Conservation (phyloP, 2,888 invertebrate species). For the Cheilosia urbana region DNA sequence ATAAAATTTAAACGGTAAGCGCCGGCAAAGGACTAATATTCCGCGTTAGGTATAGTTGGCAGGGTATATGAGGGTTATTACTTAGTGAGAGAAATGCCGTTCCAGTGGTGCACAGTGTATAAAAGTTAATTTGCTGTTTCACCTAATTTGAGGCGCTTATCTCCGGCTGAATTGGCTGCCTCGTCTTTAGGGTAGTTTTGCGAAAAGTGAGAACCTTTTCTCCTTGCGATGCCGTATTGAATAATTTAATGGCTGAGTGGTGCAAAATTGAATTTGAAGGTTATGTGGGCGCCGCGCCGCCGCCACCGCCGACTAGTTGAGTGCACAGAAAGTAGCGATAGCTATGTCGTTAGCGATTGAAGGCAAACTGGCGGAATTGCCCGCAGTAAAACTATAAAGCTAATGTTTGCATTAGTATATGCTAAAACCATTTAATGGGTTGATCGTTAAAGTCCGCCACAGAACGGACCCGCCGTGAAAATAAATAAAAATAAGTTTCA, state of each 20-base stretch:
- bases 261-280: conserved; percentile 61
- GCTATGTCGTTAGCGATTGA: neutral
- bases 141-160: conserved; percentile 64
- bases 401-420: neutral
- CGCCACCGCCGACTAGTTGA: neutral
- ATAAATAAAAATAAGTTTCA: too few relatives aligned
- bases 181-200: conserved; percentile 12
- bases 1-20: conserved; percentile 48
- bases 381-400: conserved; percentile 16
- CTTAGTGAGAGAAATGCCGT: neutral
- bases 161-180: conserved; percentile 32
- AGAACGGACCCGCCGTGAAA: neutral
- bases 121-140: conserved; percentile 70
- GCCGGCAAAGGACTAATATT: conserved; percentile 62
- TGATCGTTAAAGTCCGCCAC: neutral
- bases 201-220: neutral
- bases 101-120: conserved; percentile 33
- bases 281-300: conserved; percentile 22
- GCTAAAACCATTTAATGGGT: neutral
- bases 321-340: neutral
- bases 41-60: conserved; percentile 20
- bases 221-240: conserved; percentile 40
- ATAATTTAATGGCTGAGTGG: conserved; percentile 64
- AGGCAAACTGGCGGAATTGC: neutral
- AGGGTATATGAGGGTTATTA: conserved; percentile 25